A percentile compares a stretch with the other conserved stretches of the same genome.
Conservation (phyloP, 2,888 invertebrate species). For the Nomada ruficornis region DNA sequence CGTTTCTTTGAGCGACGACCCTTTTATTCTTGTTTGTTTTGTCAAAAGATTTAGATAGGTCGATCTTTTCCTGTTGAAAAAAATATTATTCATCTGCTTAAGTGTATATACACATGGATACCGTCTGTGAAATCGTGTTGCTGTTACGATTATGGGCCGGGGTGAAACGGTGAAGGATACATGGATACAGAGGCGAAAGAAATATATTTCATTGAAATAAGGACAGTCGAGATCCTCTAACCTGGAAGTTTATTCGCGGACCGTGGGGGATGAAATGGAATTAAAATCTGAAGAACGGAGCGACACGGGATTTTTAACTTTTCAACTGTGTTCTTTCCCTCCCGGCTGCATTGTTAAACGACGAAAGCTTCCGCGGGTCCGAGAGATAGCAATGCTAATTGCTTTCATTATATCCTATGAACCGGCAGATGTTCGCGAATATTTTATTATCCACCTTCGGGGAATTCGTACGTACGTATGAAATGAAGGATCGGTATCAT, state of each 20-base stretch:
- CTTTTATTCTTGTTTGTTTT: too few species aligned
- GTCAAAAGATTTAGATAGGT: not conserved
- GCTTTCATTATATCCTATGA: constrained; percentile 29
- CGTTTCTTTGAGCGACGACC: not conserved
- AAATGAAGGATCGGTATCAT: constrained; percentile 11
- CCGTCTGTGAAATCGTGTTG: constrained; percentile 1
- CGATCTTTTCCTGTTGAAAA: not conserved
- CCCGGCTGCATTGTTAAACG: constrained; percentile 14
- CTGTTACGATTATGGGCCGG: constrained; percentile 19
- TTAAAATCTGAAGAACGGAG: constrained; percentile 45
- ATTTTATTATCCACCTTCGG: constrained; percentile 15
- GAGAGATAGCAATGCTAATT: constrained; percentile 40
- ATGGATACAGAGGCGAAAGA: not conserved
- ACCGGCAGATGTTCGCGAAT: not conserved
- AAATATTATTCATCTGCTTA: not conserved
- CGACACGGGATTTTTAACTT: constrained; percentile 41
- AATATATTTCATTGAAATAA: constrained; percentile 46
- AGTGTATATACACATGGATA: not conserved
- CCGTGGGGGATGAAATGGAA: constrained; percentile 42
- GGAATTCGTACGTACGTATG: not conserved
- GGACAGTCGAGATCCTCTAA: constrained; percentile 23
- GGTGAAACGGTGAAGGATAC: not conserved
- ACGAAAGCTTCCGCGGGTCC: constrained; percentile 8
- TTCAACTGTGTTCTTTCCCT: constrained; percentile 4
- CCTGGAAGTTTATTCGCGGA: constrained; percentile 21